Base-by-base conservation (phyloP, 2,888 invertebrate genomes). In the Timandra comae region DNA sequence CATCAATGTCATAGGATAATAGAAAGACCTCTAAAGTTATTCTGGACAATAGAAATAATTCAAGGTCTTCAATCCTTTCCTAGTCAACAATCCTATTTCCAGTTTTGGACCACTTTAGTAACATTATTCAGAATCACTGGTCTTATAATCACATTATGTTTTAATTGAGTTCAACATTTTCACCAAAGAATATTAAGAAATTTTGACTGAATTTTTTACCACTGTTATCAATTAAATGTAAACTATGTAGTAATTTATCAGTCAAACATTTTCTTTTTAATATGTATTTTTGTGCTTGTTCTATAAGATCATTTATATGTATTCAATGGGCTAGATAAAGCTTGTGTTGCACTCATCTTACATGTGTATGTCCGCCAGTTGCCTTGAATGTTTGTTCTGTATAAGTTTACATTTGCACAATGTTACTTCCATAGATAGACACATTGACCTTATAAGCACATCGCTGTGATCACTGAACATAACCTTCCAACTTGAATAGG, bases 401-500 rank as follows among this genome's bases (percentile, higher is more conserved):
- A 51, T 52, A 43, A 52, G 50, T 50, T 52, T 47, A 47, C 47
- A 53, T 16, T 38, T 30, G 49, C 53, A 55, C 63, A 68, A 61
- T 65, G 64, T 50, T 53, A 57, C 45, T 49, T 48, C 63, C 57
- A 61, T 59, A 52, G 38, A 39, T 38, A 33, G 33, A 46, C 39
- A 37, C n/a, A n/a, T n/a, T 46, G 44, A 40, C 55, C 56, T 44
- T 56, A 45, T 42, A 49, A 10, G 39, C 43, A 49, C 38, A 40
- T 41, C 45, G 40, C 46, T 44, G 39, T 44, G 40, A 38, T 43
- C 37, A 36, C 25, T 39, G 28, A 36, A 29, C 26, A 37, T 38
- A 54, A 52, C 52, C 68, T 66, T 62, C 65, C 55, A 66, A 63
- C 60, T 61, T 63, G 49, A 41, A 47, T 32, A 30, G n/a, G 6